Evolutionary conservation across 2,888 invertebrate genomes (phyloP).

Genomic region (Acleris sparsana): DNA sequence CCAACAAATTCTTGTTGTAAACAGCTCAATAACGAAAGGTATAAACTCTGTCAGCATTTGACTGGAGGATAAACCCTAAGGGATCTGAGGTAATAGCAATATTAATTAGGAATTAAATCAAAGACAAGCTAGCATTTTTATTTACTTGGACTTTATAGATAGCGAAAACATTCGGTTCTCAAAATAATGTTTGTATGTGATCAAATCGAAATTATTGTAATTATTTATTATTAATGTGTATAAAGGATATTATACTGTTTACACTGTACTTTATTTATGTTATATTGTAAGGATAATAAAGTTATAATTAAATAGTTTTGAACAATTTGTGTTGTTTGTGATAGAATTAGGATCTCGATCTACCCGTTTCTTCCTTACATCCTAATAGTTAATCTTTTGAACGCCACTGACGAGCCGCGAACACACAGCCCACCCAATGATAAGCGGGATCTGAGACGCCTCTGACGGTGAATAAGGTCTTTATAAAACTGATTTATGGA

Average conservation of each 20-base stretch:
- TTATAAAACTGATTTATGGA: no score
- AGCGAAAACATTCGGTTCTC: slow-evolving; percentile 14
- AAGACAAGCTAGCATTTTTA: slow-evolving; percentile 3
- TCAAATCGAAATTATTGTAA: slow-evolving; percentile 32
- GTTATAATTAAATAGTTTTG: slow-evolving; percentile 45
- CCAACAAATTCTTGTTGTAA: no score
- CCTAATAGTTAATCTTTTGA: no score
- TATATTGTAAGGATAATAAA: slow-evolving; percentile 35
- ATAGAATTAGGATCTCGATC: not conserved
- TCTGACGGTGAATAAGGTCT: no score
- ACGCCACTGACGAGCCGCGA: no score
- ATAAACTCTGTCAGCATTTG: no score
- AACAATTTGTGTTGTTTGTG: slow-evolving; percentile 21
- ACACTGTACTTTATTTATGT: slow-evolving; percentile 37
- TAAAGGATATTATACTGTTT: slow-evolving; percentile 36
- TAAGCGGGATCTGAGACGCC: no score
- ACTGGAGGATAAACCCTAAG: no score
- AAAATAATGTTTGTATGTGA: slow-evolving; percentile 28
- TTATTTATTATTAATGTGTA: slow-evolving; percentile 35
- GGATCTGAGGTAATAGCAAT: no score
- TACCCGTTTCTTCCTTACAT: no score
- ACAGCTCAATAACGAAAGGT: no score
- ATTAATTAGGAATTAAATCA: not conserved
- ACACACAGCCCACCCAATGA: no score
- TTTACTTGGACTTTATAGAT: not conserved